Evolutionary conservation across 2,113 vertebrate genomes (phyloP).

Genomic region (Poecile atricapillus): DNA sequence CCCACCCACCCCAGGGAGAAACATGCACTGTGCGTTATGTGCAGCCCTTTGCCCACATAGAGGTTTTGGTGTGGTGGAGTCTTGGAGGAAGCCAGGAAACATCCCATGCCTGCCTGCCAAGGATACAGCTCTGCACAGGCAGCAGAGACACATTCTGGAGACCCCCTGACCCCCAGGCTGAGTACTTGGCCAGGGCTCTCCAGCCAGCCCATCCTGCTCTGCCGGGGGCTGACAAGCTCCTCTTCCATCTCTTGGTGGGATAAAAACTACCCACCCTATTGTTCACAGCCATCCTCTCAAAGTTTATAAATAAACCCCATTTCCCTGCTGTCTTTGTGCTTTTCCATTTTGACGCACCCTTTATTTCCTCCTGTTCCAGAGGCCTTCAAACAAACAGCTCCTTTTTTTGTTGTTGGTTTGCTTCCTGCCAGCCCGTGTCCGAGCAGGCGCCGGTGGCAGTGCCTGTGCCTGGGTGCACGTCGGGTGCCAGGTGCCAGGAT

Average conservation of each 20-base stretch:
- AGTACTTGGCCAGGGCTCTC: neutral
- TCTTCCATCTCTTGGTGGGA: constrained; percentile 15
- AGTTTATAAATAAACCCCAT: constrained; percentile 36
- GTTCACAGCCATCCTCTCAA: neutral
- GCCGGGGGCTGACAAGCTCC: rapidly evolving
- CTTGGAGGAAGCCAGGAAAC: neutral
- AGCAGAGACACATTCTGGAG: neutral
- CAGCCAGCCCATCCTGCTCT: neutral
- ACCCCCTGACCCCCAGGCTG: rapidly evolving
- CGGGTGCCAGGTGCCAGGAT: neutral
- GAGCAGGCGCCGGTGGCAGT: neutral
- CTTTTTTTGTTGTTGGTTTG: neutral
- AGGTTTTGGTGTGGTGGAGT: neutral
- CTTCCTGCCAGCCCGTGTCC: neutral
- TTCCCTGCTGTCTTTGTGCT: constrained; percentile 51
- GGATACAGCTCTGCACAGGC: neutral
- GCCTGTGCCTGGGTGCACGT: neutral
- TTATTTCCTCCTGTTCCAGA: constrained; percentile 28
- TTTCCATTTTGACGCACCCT: constrained; percentile 28
- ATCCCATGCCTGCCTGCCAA: rapidly evolving
- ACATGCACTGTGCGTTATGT: neutral
- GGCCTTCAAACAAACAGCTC: neutral
- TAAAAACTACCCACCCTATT: neutral
- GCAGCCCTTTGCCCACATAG: neutral
- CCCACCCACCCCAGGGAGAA: neutral